These are phyloP conservation scores for Hyposmocoma kahamanoa DNA, from an alignment of 1,140 invertebrate genomes.

Conservation along the genomic window DNA sequence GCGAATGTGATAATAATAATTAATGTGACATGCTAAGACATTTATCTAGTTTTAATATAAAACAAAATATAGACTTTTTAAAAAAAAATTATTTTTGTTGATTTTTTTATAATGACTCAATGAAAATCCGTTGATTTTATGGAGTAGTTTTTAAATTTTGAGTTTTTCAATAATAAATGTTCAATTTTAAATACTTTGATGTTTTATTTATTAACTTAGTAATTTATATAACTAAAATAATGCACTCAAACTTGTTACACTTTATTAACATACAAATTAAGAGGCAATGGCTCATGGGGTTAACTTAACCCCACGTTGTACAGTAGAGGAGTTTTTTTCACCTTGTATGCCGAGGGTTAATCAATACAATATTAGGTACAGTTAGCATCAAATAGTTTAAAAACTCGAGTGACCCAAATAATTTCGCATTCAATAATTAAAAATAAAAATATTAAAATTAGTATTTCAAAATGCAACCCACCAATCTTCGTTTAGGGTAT, in stretches of 20 bases:
- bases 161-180: neutral
- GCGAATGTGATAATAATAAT: constrained; percentile 3
- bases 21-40: neutral
- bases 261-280: neutral
- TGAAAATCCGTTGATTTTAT: neutral
- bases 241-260: neutral
- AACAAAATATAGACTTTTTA: neutral
- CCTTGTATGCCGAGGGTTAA: constrained; percentile 1
- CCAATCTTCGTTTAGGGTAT: no score
- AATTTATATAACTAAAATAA: neutral
- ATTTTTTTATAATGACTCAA: neutral
- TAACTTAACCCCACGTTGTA: neutral
- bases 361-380: no score
- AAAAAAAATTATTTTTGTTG: neutral
- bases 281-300: neutral
- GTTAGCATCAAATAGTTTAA: no score
- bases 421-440: no score
- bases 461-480: no score
- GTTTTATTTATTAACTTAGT: neutral
- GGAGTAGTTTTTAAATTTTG: neutral
- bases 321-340: neutral
- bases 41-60: neutral
- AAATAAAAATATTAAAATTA: no score
- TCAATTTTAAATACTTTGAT: neutral
- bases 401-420: no score